Conservation (phyloP, 2,113 vertebrate genomes). For the Engraulis encrasicolus region DNA sequence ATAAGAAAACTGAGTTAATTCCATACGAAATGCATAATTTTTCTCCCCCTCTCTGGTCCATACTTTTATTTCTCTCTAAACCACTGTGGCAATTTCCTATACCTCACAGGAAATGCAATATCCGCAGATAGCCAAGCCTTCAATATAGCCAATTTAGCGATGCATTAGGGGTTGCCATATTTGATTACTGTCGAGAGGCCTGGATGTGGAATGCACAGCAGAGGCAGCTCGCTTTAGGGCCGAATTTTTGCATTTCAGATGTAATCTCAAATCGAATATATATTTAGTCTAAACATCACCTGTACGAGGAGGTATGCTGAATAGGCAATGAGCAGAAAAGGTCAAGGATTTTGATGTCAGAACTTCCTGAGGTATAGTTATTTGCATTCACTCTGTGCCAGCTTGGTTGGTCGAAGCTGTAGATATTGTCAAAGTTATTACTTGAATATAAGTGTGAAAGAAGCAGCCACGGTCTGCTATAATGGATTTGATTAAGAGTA, state of each 20-base stretch:
- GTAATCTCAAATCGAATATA: background rate
- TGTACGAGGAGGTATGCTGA: background rate
- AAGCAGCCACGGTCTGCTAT: conserved; percentile 4
- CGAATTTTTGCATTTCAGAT: conserved; percentile 19
- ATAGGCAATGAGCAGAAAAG: conserved; percentile 7
- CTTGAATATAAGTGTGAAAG: background rate
- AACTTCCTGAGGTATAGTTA: conserved; percentile 29
- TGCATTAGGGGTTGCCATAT: conserved; percentile 5
- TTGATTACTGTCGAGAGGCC: background rate
- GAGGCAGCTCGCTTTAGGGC: background rate
- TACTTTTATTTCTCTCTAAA: background rate
- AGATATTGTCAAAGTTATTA: background rate
- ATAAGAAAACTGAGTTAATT: conserved; percentile 34
- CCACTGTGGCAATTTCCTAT: background rate
- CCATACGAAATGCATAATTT: background rate
- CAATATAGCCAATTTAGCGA: conserved; percentile 9
- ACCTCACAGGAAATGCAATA: conserved; percentile 19
- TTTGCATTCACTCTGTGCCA: conserved; percentile 11
- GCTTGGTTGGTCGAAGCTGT: background rate
- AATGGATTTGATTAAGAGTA: conserved; percentile 8
- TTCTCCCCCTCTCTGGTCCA: background rate
- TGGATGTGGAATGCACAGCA: background rate
- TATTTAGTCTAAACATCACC: conserved; percentile 9
- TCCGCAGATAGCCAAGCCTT: conserved; percentile 2
- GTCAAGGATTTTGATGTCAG: background rate